These are phyloP conservation scores for Clinocottus analis DNA, from an alignment of 2,113 vertebrate genomes.

Conservation along the genomic window DNA sequence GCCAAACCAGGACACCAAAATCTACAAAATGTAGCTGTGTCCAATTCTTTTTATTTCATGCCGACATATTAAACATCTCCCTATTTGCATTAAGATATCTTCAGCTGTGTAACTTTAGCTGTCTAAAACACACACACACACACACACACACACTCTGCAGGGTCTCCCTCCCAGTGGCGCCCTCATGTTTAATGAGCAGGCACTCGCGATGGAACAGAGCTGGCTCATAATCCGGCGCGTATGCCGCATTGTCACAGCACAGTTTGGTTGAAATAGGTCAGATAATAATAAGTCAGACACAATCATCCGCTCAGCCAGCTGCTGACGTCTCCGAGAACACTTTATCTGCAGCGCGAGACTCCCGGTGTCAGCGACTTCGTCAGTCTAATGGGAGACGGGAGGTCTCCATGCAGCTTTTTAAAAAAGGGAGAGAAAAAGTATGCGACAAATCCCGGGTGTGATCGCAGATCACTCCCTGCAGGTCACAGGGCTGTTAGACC, in stretches of 20 bases:
- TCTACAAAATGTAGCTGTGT: too few species aligned
- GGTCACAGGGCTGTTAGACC: too few species aligned
- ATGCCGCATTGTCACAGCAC: slow-evolving; percentile 19
- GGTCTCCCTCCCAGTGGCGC: background rate
- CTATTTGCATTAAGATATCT: too few species aligned
- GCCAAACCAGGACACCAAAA: too few species aligned
- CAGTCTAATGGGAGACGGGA: slow-evolving; percentile 11
- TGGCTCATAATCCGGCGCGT: slow-evolving; percentile 12
- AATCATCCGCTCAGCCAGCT: background rate
- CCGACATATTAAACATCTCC: too few species aligned
- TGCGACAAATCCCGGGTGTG: too few species aligned
- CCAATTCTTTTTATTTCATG: too few species aligned
- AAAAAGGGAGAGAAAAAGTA: too few species aligned
- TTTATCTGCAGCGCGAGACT: slow-evolving; percentile 9
- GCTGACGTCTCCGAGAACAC: background rate
- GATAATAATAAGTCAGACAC: background rate
- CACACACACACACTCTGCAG: too few species aligned
- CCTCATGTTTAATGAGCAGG: slow-evolving; percentile 12
- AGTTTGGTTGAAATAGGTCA: slow-evolving; percentile 14
- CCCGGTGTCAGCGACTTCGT: slow-evolving; percentile 6
- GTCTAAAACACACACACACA: too few species aligned
- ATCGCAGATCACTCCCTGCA: background rate
- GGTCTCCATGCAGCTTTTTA: background rate
- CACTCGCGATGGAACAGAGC: slow-evolving; percentile 1
- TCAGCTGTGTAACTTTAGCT: too few species aligned